Base-by-base conservation (phyloP, 2,113 vertebrate species). In the Alethe diademata region DNA sequence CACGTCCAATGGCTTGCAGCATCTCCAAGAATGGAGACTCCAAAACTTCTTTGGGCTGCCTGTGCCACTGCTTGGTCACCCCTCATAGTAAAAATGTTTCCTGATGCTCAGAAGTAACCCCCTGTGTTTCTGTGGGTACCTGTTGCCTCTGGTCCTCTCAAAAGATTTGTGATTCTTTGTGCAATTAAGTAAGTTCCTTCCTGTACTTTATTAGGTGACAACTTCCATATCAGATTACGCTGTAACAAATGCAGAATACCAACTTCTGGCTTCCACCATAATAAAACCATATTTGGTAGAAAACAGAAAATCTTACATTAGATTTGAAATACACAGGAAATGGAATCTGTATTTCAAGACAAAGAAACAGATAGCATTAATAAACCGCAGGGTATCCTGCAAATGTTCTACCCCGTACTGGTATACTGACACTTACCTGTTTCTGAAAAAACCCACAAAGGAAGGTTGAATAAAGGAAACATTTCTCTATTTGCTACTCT, bases 371-470 rank as follows among this genome's bases (percentile, higher is more conserved):
- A 61, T 5, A 79, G 66, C 66, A 53, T 73, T 88, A 56, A 87
- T 7, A 66, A 86, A 73, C 24, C 38, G 24, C 38, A 95, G 36
- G 25, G 22, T 62, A 83, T 24, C 67, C 56, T 88, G 58, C 26
- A 79, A 83, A 75, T 29, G 33, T 25, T 91, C 18, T 70, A 43
- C 6, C 12, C 7, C 25, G 16, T 53, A 51, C 0, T 38, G 36
- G 15, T 80, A 56, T 48, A 61, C 48, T 33, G 36, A 78, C 28
- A 66, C 91, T 96, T 94, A 95, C 92, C 93, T 87, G 73, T 42
- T 92, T 33, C 54, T 2, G 22, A 60, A 87, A 81, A 29, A 7
- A 58, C 1, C 4, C 18, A 75, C 11, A 89, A 76, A 61, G 10
- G 25, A 43, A 43, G 17, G 24, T 12, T 73, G 24, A 88, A 79